Conservation (phyloP, 2,797 vertebrate genomes). For the Lophura swinhoii region DNA sequence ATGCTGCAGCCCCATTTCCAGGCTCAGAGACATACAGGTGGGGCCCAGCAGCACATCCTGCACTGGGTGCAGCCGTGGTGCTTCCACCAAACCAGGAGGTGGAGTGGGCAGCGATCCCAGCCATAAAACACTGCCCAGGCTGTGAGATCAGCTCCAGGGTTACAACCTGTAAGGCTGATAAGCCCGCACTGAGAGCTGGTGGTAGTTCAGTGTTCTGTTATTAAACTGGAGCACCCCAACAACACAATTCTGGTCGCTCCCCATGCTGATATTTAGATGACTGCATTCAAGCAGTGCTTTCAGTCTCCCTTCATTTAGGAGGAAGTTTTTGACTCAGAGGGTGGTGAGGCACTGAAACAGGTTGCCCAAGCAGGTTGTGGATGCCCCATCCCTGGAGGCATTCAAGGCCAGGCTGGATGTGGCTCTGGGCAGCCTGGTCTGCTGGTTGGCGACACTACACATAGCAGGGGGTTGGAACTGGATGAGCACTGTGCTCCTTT, state of each 20-base stretch:
- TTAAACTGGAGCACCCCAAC: background rate
- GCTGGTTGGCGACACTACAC: too few species aligned
- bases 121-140: background rate
- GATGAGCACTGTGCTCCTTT: too few species aligned
- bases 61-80: too few species aligned
- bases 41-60: fast-evolving
- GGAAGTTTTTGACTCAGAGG: too few species aligned
- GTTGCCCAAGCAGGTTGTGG: too few species aligned
- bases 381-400: too few species aligned
- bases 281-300: background rate
- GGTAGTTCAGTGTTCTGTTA: background rate
- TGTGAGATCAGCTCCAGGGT: background rate
- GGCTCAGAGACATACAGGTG: background rate
- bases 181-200: background rate
- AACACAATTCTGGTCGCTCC: background rate
- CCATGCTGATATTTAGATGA: background rate
- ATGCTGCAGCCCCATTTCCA: background rate
- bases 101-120: background rate
- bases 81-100: background rate
- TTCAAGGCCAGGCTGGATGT: too few species aligned
- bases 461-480: too few species aligned
- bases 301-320: background rate
- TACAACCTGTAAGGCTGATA: background rate
- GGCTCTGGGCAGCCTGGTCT: too few species aligned
- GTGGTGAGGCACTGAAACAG: too few species aligned